A percentile compares a stretch with the other conserved stretches of the same genome.
phyloP scores from a whole-genome alignment of 2,113 vertebrate genomes.

The Spizaetus ornatus region DNA sequence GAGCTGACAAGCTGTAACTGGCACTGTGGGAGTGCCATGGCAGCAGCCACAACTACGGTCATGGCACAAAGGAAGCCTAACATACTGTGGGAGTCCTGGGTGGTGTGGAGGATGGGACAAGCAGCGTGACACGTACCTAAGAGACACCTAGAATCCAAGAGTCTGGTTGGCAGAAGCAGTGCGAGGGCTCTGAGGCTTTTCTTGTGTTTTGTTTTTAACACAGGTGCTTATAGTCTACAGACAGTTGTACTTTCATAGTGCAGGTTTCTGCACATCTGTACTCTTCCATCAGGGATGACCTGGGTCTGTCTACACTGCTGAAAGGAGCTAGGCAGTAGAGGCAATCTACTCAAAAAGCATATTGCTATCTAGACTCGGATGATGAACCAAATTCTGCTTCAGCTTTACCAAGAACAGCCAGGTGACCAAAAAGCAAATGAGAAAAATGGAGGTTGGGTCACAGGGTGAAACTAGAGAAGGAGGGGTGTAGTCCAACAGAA shows the following conservation, averaged over 20 bases:
- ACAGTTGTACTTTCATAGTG: background rate
- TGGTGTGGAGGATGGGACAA: background rate
- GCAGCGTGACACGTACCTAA: fast-evolving
- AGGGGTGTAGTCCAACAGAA: background rate
- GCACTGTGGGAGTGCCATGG: fast-evolving
- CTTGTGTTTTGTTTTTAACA: background rate
- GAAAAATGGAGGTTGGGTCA: background rate
- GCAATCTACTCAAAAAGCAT: background rate
- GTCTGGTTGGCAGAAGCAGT: background rate
- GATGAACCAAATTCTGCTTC: background rate
- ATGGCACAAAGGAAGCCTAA: background rate
- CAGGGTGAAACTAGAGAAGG: background rate
- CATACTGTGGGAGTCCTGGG: background rate
- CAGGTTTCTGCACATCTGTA: background rate
- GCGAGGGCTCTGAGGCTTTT: background rate
- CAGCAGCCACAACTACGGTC: background rate
- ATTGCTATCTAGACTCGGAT: background rate
- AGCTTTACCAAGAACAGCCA: background rate
- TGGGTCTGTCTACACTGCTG: background rate
- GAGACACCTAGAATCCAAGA: background rate
- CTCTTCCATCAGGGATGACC: background rate
- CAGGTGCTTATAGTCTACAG: background rate
- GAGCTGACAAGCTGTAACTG: background rate
- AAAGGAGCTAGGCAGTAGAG: background rate
- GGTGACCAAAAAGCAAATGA: background rate